Base-by-base conservation (phyloP, 2,797 vertebrate genomes). In the Neoniphon sammara region DNA sequence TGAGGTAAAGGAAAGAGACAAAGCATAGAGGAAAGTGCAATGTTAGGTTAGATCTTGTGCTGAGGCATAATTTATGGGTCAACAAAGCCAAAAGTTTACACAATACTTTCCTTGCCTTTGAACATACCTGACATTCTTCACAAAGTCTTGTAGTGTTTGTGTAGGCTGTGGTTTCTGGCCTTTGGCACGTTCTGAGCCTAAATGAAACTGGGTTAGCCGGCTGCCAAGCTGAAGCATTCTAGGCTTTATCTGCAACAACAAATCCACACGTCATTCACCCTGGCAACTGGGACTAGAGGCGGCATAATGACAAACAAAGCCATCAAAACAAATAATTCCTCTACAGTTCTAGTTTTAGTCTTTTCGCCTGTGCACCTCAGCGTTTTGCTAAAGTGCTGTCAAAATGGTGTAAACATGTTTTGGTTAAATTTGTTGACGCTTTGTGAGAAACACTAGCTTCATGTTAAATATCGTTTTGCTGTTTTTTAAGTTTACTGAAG, bases 181-280 rank as follows among this genome's bases (percentile, higher is more conserved):
- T 46, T 42, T 46, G 56, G 66, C 42, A 36, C 54, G 80, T 71
- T 82, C 88, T 17, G 88, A 83, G 77, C 84, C 70, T 34, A 88
- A 63, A n/a, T 87, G 88, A 49, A 93, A 89, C 80, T 87, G 91
- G 17, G 88, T 78, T 12, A 94, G 85, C 74, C 91, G 81, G 70
- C 77, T 91, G 78, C 90, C 91, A 44, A 92, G 78, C 71, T 91
- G 92, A 74, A 93, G 88, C 94, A 93, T 94, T 77, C 64, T 89
- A 34, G 49, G 71, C 30, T 77, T 78, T 60, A 39, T 87, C 82
- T 85, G 21, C 31, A 77, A 44, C 21, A 47, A 65, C 7, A 59
- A 54, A 58, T 5, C 73, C 36, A 53, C 47, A 39, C 49, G 14
- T 17, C 7, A n/a, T 3, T 52, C 5, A 11, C 50, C 2, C 11